Evolutionary conservation across 2,113 vertebrate species (phyloP).

Genomic region (Hemiscyllium ocellatum): DNA sequence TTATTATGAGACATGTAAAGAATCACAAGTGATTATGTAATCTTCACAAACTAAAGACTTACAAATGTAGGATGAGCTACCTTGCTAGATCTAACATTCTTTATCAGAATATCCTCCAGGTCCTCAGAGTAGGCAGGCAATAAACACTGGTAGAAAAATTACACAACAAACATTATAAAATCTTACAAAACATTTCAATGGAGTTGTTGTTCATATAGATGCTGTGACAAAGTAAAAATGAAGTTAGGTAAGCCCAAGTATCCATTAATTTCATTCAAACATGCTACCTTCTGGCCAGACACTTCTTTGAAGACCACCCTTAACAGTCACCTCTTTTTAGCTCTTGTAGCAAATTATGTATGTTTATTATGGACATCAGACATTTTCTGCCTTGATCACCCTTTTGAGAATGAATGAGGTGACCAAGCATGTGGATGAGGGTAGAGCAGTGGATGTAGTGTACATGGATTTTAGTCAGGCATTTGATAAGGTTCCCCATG

Average conservation of each 20-base stretch:
- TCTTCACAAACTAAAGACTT: background rate
- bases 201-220: background rate
- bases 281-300: no score
- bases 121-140: background rate
- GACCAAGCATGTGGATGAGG: no score
- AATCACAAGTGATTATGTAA: background rate
- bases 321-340: no score
- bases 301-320: no score
- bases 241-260: background rate
- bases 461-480: no score
- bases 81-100: background rate
- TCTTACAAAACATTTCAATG: background rate
- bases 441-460: no score
- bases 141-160: background rate
- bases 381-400: no score
- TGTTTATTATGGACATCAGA: no score
- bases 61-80: background rate
- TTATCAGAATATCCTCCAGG: background rate
- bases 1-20: background rate
- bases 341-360: no score
- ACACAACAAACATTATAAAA: background rate
- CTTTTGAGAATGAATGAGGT: no score
- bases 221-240: background rate
- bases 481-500: no score
- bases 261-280: background rate